Evolutionary conservation across 1,140 invertebrate species (phyloP), one percentile per base, ranked within the genome.

Genomic region (Tenebrio molitor): DNA sequence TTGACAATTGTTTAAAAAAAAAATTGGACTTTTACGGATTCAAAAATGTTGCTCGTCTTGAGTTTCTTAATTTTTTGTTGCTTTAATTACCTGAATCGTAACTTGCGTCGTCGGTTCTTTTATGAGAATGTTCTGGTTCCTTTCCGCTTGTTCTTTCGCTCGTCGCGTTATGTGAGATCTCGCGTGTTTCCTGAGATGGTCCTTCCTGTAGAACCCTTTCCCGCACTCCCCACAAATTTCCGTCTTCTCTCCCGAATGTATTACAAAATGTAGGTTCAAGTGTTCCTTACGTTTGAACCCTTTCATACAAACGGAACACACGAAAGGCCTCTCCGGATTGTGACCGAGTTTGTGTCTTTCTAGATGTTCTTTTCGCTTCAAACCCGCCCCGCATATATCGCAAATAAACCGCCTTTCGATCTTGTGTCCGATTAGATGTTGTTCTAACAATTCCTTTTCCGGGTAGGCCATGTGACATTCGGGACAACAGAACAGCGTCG

Each of bases 151-250:
- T 79, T 91, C 90, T 72, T 91, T 90, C 1, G 89, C 86, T 17
- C 91, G 86, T 78, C 91, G 90, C 14, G 89, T 87, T 69, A 91
- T 84, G 81, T 94, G 92, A 15, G 91, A 92, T 36, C 91, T 87
- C 15, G 91, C 87, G 79, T 93, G 92, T 77, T 93, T 93, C 70
- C 90, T 86, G 44, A 94, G 83, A 81, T 94, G 93, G 79, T 94
- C 93, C 74, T 93, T 93, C n/a, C 93, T 87, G 81, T 93, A 94
- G 78, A 94, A 94, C 15, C 91, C 92, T 85, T 92, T 92, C 12
- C 90, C 89, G 76, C 91, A 92, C 73, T 91, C 89, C 0, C 74
- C 76, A 64, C 83, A 84, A 17, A 84, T 88, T 81, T 94, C 91
- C 1, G 91, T 92, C 82, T 95, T 95, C 76, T 93, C 90, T 14